These are phyloP conservation scores for Platorchestia sp. DNA, from an alignment of 1,140 invertebrate genomes.

Conservation along the genomic window DNA sequence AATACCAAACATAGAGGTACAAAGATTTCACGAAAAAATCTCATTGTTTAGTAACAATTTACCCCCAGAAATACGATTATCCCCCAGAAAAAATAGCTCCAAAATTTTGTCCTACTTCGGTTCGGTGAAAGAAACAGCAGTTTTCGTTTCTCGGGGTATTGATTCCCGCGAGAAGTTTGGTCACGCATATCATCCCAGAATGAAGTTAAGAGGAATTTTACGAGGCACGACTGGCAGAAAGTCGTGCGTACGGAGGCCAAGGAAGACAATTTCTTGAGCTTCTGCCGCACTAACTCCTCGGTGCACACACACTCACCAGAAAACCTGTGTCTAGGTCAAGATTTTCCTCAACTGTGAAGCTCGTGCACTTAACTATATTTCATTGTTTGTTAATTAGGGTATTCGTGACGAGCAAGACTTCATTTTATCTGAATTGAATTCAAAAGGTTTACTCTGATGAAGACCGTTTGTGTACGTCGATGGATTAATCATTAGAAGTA, in stretches of 20 bases:
- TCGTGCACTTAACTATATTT: no score
- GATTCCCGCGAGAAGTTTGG: constrained; percentile 25
- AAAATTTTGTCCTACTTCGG: background rate
- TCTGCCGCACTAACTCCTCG: background rate
- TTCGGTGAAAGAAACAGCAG: background rate
- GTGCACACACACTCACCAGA: background rate
- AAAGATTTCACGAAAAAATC: background rate
- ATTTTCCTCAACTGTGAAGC: no score
- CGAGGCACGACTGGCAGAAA: constrained; percentile 5
- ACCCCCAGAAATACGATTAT: background rate
- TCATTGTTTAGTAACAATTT: background rate
- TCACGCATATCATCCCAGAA: constrained; percentile 26
- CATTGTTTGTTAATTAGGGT: no score
- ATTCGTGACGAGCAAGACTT: no score
- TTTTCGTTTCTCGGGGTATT: background rate
- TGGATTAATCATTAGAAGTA: no score
- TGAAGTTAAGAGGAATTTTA: constrained; percentile 28
- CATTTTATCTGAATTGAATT: no score
- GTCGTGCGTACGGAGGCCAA: constrained; percentile 19
- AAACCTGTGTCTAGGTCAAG: background rate
- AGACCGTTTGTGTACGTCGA: no score
- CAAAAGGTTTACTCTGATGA: no score
- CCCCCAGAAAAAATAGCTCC: background rate
- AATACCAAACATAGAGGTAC: no score
- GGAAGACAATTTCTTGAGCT: background rate